These are phyloP conservation scores for Zeus faber DNA, from an alignment of 2,113 vertebrate species.

Conservation along the genomic window DNA sequence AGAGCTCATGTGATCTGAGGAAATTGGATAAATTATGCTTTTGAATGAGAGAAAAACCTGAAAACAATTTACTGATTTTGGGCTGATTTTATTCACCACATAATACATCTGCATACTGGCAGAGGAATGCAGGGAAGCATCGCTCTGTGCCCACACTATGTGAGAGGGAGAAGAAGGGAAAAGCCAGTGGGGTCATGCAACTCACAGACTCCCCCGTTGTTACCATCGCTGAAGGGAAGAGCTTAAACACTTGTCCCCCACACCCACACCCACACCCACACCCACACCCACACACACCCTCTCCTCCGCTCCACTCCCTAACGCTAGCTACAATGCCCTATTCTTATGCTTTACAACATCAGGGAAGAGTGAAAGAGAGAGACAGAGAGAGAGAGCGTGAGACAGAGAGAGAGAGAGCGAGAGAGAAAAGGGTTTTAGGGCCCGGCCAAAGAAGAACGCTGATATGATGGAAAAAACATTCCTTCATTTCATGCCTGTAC, in stretches of 20 bases:
- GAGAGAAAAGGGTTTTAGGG: not conserved
- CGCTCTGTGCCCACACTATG: too few relatives aligned
- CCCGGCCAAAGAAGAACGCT: conserved; percentile 40
- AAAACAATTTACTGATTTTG: too few relatives aligned
- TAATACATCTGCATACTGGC: conserved; percentile 8
- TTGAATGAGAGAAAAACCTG: too few relatives aligned
- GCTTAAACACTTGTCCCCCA: conserved; percentile 33
- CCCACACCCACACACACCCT: conserved; percentile 13
- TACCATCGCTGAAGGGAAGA: conserved; percentile 38
- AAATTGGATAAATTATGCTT: too few relatives aligned
- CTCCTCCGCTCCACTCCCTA: conserved; percentile 37
- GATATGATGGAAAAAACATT: conserved; percentile 58
- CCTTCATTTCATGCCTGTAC: conserved; percentile 43
- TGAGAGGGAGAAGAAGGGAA: conserved; percentile 27
- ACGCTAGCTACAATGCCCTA: conserved; percentile 57
- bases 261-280: not conserved
- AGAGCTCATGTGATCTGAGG: too few relatives aligned
- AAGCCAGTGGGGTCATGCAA: conserved; percentile 41
- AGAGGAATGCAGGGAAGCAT: conserved; percentile 21
- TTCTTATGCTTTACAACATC: conserved; percentile 57
- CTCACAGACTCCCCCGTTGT: conserved; percentile 68
- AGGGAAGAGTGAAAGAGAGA: conserved; percentile 38
- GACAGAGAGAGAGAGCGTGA: conserved; percentile 3
- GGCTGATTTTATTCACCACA: too few relatives aligned
- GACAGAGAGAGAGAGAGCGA: conserved; percentile 9